These are phyloP conservation scores for Amiota communis DNA, from an alignment of 2,888 invertebrate genomes.

Conservation along the genomic window DNA sequence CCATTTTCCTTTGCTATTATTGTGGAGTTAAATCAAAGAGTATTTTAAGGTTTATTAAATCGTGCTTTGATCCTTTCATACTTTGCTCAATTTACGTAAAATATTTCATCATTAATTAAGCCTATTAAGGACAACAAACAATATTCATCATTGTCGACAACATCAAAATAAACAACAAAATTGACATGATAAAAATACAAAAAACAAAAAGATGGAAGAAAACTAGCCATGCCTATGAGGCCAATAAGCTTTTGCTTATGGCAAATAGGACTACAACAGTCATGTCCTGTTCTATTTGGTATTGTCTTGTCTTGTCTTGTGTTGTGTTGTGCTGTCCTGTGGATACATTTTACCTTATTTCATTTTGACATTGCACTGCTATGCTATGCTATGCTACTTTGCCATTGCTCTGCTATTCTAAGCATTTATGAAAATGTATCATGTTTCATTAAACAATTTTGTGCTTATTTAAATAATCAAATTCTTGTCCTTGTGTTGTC, in stretches of 20 bases:
- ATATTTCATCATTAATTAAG: slow-evolving; percentile 59
- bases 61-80: slow-evolving; percentile 47
- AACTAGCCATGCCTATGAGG: not conserved
- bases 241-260: too few species aligned
- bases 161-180: too few species aligned
- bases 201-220: too few species aligned
- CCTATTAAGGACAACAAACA: slow-evolving; percentile 47
- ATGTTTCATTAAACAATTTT: slow-evolving; percentile 51
- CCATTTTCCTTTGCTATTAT: too few species aligned
- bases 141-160: too few species aligned
- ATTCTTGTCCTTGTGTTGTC: too few species aligned
- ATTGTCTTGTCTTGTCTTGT: not conserved
- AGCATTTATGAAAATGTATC: slow-evolving; percentile 44
- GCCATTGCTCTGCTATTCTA: slow-evolving; percentile 25
- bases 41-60: slow-evolving; percentile 15
- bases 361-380: not conserved
- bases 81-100: slow-evolving; percentile 45
- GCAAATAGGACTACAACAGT: too few species aligned
- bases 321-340: not conserved
- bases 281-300: too few species aligned
- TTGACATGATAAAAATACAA: too few species aligned
- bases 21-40: not conserved
- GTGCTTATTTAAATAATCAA: slow-evolving; percentile 44
- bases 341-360: not conserved
- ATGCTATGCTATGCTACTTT: slow-evolving; percentile 18